Base-by-base conservation (phyloP, 1,140 invertebrate species). In the Anagrus nilaparvatae region DNA sequence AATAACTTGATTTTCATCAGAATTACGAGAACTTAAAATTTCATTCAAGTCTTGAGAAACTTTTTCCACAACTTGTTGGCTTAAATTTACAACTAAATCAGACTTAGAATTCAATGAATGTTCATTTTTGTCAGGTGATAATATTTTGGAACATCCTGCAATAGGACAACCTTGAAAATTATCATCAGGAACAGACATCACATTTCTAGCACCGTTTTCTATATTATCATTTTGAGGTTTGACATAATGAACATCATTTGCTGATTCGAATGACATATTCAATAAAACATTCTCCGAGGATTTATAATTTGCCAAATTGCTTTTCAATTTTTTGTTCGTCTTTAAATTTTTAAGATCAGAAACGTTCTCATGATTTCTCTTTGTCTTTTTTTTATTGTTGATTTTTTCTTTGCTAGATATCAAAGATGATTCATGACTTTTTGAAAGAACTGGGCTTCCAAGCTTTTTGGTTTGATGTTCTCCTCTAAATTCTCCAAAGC, bases 381-480 rank as follows among this genome's bases (percentile, higher is more conserved):
- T n/a, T n/a, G n/a, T n/a, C n/a, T n/a, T n/a, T n/a, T n/a, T n/a
- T n/a, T n/a, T n/a, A n/a, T n/a, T 14, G 12, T 14, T 25, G 18
- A 4, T 38, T n/a, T n/a, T n/a, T 5, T 35, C 29, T 29, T 7
- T 5, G 20, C 13, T 20, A 35, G 24, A 10, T 19, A 29, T 47
- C 13, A 14, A 20, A 14, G 12, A 2, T 34, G 40, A 7, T 16
- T 7, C 18, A 19, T 43, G 18, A 29, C 27, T 3, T 14, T 17
- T 38, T 16, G 44, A 42, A 6, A 21, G 14, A 8, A 38, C 12
- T 18, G 40, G 30, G 21, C 23, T 24, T 19, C 45, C 39, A 5
- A 43, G 25, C 23, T 47, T 43, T 1, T 32, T 21, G 10, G 29
- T 42, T 0, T 40, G 25, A 21, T 39, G 43, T 14, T 35, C 43